Base-by-base conservation (phyloP, 2,888 invertebrate genomes). In the Xylophagus ater region DNA sequence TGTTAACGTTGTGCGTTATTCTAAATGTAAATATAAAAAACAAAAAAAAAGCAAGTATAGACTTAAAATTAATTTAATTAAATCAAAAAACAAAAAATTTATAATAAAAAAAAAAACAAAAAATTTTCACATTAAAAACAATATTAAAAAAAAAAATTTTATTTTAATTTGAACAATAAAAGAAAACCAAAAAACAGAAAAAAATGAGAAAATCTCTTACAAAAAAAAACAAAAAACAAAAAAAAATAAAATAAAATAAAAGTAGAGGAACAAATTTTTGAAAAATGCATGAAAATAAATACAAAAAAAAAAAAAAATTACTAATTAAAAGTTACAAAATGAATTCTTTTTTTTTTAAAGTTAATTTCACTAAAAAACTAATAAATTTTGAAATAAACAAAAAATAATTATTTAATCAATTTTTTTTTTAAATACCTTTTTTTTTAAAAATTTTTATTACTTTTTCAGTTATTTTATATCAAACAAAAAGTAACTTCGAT, bases 11-110 rank as follows among this genome's bases (percentile, higher is more conserved):
- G 46, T 39, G 43, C 43, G 37, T 46, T 46, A 46, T 46, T 46
- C 46, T 46, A 46, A 46, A 46, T 46, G 46, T 46, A 46, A 46
- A 46, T 46, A 46, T 37, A 46, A 43, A 42, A 31, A 31, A 31
- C 9, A 17, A 32, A 32, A 40, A 26, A 35, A 36, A 41, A 36
- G 37, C 41, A 41, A 36, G 36, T 25, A 37, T 41, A 41, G 41
- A 41, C 33, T 41, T 33, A 41, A 41, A 32, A 30, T 17, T 32
- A 38, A 35, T 35, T 14, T 8, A 31, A 31, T 12, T 17, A 29
- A 4, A 18, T 15, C 15, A 29, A 15, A 36, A 18, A 36, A 36
- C 25, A 18, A 10, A 34, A 28, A 19, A 31, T 24, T 21, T 29
- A 41, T 24, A 37, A 21, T 19, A 32, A 21, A 37, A 24, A 14